These are phyloP conservation scores for Falco concolor DNA, from an alignment of 2,797 vertebrate species.

Conservation along the genomic window DNA sequence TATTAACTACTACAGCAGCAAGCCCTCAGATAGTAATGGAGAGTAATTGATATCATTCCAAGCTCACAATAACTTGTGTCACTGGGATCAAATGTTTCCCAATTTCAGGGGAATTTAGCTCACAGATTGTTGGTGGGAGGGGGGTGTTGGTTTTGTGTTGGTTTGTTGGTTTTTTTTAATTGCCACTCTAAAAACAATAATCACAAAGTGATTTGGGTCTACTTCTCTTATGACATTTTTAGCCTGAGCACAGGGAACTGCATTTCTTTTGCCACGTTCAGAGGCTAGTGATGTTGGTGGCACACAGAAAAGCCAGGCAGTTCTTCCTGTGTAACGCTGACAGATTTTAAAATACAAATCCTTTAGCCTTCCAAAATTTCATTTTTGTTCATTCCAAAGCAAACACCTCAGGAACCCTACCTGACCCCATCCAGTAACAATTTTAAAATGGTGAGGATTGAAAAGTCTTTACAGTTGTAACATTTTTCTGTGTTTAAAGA, in stretches of 20 bases:
- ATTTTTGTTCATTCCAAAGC: background rate
- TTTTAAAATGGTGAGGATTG: background rate
- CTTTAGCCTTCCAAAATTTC: background rate
- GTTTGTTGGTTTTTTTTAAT: background rate
- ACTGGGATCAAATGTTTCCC: background rate
- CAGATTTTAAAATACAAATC: background rate
- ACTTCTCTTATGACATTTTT: background rate
- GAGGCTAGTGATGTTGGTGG: background rate
- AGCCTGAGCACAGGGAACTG: background rate
- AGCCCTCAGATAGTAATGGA: background rate
- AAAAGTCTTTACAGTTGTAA: background rate
- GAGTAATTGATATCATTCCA: conserved; percentile 28
- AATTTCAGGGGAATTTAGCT: conserved; percentile 20
- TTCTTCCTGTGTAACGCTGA: background rate
- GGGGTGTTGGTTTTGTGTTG: background rate
- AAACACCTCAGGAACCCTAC: background rate
- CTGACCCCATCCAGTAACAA: background rate
- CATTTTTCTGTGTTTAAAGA: background rate
- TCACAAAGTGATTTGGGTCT: background rate
- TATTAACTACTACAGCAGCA: conserved; percentile 28
- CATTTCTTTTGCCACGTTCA: background rate
- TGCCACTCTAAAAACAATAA: background rate
- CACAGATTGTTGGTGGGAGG: background rate
- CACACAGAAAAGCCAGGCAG: background rate
- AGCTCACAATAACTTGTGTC: background rate